phyloP scores from a whole-genome alignment of 2,113 vertebrate genomes.

The Zapus hudsonius region DNA sequence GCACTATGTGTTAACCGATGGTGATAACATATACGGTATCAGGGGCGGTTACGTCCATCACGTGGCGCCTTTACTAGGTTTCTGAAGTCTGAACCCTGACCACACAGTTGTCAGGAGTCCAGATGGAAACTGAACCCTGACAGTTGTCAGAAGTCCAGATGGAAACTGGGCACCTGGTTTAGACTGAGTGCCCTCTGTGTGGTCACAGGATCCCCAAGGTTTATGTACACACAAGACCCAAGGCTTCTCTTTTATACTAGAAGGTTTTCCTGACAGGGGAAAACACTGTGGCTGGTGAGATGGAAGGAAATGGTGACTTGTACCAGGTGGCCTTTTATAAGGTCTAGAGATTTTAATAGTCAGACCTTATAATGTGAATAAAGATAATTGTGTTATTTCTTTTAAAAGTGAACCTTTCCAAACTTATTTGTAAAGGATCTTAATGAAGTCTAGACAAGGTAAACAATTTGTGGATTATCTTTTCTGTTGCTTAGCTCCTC shows the following conservation, averaged over 20 bases:
- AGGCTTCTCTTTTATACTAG: neutral
- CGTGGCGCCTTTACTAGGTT: conserved; percentile 55
- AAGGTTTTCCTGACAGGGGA: neutral
- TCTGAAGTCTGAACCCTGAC: conserved; percentile 68
- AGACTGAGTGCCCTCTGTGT: conserved; percentile 35
- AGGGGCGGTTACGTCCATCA: conserved; percentile 53
- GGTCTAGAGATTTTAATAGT: neutral
- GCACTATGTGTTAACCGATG: conserved; percentile 63
- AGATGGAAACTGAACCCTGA: conserved; percentile 61
- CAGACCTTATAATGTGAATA: neutral
- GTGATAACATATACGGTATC: conserved; percentile 60
- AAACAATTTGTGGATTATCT: neutral
- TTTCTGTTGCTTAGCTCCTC: neutral
- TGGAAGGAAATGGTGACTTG: conserved; percentile 23
- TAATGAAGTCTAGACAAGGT: neutral
- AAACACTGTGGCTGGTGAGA: conserved; percentile 40
- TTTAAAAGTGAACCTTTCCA: neutral
- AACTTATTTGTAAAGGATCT: neutral
- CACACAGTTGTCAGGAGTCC: conserved; percentile 64
- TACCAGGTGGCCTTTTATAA: neutral
- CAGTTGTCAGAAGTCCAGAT: conserved; percentile 63
- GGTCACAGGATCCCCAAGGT: neutral
- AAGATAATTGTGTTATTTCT: neutral
- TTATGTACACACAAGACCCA: neutral
- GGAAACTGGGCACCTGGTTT: conserved; percentile 62